A percentile compares a stretch with the other conserved stretches of the same genome.
phyloP scores from a whole-genome alignment of 2,797 vertebrate genomes.

The Streptopelia turtur region DNA sequence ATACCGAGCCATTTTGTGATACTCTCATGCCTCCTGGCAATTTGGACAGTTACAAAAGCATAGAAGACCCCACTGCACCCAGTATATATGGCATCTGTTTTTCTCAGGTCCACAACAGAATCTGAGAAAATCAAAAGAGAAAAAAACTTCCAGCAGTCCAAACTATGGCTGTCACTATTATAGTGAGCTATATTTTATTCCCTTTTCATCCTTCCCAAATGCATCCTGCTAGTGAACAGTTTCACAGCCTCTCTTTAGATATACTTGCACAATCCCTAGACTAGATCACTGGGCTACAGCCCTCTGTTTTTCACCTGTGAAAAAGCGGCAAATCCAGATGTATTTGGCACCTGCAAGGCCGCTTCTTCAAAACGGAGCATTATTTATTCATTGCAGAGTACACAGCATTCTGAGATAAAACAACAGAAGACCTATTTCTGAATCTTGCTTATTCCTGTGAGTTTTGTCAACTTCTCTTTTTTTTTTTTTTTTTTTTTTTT shows the following conservation, averaged over 20 bases:
- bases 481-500: background rate
- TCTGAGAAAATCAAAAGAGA: background rate
- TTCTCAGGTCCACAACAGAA: background rate
- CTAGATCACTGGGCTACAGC: background rate
- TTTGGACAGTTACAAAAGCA: background rate
- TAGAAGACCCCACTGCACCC: background rate
- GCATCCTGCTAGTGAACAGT: background rate
- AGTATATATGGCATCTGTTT: background rate
- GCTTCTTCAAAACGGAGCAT: conserved; percentile 24
- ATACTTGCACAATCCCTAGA: background rate
- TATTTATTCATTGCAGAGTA: conserved; percentile 50
- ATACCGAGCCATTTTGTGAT: background rate
- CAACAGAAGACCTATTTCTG: conserved; percentile 1
- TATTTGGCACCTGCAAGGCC: background rate
- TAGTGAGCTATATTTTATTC: background rate
- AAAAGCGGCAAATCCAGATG: background rate
- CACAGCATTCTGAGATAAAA: background rate
- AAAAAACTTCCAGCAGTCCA: background rate
- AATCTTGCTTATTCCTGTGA: conserved; percentile 4
- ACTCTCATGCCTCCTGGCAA: background rate
- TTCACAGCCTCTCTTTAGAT: background rate
- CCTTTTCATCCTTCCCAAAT: background rate
- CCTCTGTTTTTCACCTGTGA: conserved; percentile 6
- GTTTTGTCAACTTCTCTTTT: background rate
- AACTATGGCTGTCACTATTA: background rate